Evolutionary conservation across 2,113 vertebrate species (phyloP).

Genomic region (Mirza zaza): DNA sequence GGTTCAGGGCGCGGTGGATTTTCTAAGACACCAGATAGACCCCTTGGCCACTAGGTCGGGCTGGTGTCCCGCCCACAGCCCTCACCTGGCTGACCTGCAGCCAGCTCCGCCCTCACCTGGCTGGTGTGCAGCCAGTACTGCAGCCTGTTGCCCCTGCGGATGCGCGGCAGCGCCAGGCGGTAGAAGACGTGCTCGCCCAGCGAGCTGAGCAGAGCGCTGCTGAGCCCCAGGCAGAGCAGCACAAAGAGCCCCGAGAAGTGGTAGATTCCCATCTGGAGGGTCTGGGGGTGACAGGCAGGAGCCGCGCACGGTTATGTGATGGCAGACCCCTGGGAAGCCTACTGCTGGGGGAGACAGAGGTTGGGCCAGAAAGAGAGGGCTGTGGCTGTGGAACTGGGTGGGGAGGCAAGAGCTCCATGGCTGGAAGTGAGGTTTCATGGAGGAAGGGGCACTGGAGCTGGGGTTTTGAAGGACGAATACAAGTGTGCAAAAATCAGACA

Average conservation of each 20-base stretch:
- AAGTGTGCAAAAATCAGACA: background rate
- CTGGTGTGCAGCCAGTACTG: constrained; percentile 96
- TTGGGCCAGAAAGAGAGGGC: background rate
- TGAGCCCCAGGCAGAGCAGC: constrained; percentile 91
- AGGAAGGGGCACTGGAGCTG: background rate
- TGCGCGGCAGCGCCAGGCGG: constrained; percentile 88
- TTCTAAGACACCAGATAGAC: constrained; percentile 83
- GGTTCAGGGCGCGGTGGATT: constrained; percentile 94
- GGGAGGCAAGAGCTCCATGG: background rate
- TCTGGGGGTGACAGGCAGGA: constrained; percentile 79
- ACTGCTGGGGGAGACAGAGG: too few species aligned
- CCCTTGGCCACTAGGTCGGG: fast-evolving
- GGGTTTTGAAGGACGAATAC: background rate
- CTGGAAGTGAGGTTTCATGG: background rate
- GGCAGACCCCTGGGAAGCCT: background rate
- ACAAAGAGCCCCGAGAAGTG: constrained; percentile 94
- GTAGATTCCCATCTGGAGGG: constrained; percentile 94
- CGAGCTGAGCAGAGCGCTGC: constrained; percentile 90
- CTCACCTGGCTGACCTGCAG: constrained; percentile 84
- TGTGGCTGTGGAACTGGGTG: background rate
- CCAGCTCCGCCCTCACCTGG: constrained; percentile 83
- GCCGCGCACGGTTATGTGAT: fast-evolving
- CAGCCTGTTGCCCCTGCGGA: constrained; percentile 88
- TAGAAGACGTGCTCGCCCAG: constrained; percentile 91
- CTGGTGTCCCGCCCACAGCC: fast-evolving